Base-by-base conservation (phyloP, 2,113 vertebrate genomes). In the Bubo bubo region DNA sequence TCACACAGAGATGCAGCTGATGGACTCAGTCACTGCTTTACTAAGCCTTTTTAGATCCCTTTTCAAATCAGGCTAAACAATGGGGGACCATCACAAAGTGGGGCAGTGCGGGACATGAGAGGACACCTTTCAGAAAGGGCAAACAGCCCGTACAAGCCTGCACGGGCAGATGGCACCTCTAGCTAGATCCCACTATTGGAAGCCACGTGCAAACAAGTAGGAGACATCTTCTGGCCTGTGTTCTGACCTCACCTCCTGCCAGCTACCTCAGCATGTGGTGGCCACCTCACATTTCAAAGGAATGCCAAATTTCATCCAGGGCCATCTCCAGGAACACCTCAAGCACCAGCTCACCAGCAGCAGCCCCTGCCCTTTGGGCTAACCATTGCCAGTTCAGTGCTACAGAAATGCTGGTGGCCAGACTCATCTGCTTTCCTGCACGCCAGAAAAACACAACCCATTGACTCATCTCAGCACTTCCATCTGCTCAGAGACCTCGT, bases 361-460 rank as follows among this genome's bases (percentile, higher is more conserved):
- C 28, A 84, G 55, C 15, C 27, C 41, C 18, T 60, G 47, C 22
- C 83, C 43, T 58, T 12, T 58, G 41, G n/a, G 34, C 32, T 21
- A 14, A 63, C 83, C 58, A 22, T 5, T 55, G 84, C 50, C 34
- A n/a, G 8, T 37, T 75, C 45, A 79, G 67, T 18, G 37, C 56
- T 59, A 56, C 26, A 73, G 70, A 70, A 95, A 82, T 0, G 0
- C 47, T 70, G 70, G 41, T 32, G 50, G 60, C 19, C 74, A 94
- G 24, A n/a, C 22, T 59, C 39, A 14, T 17, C 32, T 63, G 32
- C 35, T 60, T 74, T 45, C 34, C 32, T 21, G 19, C 0, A 0
- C 60, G 52, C 35, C 90, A 84, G 39, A 47, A 92, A 74, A 82
- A 28, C 43, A 64, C 0, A 0, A 73, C 19, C 58, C 67, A 34